Conservation (phyloP, 2,113 vertebrate species). For the Halichoeres trimaculatus region DNA sequence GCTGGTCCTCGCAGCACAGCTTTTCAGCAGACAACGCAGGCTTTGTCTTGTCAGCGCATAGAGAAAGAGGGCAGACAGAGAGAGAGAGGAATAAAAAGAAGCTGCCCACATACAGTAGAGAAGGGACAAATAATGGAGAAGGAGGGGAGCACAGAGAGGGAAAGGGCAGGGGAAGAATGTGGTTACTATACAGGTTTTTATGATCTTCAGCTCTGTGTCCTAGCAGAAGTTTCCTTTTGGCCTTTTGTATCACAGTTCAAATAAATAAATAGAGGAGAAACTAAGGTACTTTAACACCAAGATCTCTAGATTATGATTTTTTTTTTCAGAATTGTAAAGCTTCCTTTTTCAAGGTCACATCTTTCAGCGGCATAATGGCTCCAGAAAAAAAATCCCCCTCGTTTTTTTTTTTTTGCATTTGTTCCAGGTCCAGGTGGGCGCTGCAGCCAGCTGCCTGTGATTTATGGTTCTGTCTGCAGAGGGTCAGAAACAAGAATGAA, state of each 20-base stretch:
- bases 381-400: conserved; percentile 1
- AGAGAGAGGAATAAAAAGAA: conserved; percentile 53
- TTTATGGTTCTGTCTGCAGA: conserved; percentile 9
- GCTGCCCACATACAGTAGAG: conserved; percentile 68
- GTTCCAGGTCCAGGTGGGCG: conserved; percentile 12
- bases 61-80: conserved; percentile 57
- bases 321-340: not conserved
- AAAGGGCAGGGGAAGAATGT: conserved; percentile 64
- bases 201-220: not conserved
- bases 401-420: too few relatives aligned
- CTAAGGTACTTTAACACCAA: not conserved
- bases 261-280: not conserved
- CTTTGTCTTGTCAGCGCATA: conserved; percentile 71
- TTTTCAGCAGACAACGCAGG: conserved; percentile 65
- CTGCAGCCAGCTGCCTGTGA: not conserved
- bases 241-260: not conserved
- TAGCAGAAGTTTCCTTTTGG: not conserved
- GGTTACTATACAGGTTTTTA: conserved; percentile 11
- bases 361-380: conserved; percentile 18
- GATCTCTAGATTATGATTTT: too few relatives aligned
- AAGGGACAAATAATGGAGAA: conserved; percentile 68
- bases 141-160: conserved; percentile 41
- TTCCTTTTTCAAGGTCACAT: conserved; percentile 17
- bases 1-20: conserved; percentile 67
- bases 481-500: conserved; percentile 24